Percentiles rank a stretch among this genome's conserved stretches.
Conservation (phyloP, 2,113 vertebrate species). For the Nicator chloris region DNA sequence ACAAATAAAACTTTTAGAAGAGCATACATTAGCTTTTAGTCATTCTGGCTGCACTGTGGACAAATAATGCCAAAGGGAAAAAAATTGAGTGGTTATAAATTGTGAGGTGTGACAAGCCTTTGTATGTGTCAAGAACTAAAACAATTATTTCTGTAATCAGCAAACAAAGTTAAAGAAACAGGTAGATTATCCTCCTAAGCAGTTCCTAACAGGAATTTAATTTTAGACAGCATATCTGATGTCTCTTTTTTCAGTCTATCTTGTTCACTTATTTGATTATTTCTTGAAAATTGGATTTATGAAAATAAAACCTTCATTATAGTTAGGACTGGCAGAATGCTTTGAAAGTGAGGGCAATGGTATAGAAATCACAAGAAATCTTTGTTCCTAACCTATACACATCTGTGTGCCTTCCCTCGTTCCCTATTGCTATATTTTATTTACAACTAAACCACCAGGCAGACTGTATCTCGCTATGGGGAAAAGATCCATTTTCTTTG, state of each 20-base stretch:
- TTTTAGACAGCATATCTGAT: neutral
- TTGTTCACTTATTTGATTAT: neutral
- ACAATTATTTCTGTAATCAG: neutral
- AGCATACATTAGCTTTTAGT: neutral
- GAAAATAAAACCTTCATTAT: neutral
- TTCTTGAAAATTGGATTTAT: neutral
- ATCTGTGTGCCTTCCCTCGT: neutral
- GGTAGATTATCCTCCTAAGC: neutral
- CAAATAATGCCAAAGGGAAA: neutral
- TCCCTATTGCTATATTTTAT: neutral
- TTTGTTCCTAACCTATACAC: neutral
- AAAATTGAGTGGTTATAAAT: neutral
- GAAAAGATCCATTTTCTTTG: neutral
- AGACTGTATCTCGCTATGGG: neutral
- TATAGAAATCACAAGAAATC: neutral
- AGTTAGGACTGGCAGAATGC: neutral
- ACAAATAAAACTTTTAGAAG: neutral
- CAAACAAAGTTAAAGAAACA: neutral
- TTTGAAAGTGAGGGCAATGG: neutral
- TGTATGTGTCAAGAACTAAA: neutral
- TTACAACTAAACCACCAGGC: neutral
- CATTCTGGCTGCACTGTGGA: neutral
- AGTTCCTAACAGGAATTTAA: neutral
- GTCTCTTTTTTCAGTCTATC: neutral
- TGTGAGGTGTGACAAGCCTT: neutral